Evolutionary conservation across 2,113 vertebrate genomes (phyloP), one percentile per base, ranked within the genome.

Genomic region (Otolemur garnettii): DNA sequence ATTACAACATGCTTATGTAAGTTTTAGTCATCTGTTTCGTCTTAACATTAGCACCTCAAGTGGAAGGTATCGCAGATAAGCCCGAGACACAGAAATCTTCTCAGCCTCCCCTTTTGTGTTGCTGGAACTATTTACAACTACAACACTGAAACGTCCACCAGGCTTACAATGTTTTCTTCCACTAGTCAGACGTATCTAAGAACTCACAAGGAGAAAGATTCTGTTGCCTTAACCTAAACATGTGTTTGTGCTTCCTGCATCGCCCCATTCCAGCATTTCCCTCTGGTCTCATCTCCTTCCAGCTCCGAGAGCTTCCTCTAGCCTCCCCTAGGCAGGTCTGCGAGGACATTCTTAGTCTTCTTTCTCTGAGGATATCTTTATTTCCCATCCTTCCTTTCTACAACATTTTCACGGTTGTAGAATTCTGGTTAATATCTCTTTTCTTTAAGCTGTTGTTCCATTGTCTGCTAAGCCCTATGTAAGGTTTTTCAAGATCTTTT

Each of bases 361-460:
- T 96, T 93, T 35, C 62, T 59, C 21, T 83, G 57, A 60, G 45
- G 5, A 57, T 93, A 72, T 93, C 62, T 92, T 84, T 90, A 79
- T 62, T 66, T 72, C 62, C 35, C 26, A 42, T 78, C 18, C 42
- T 82, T 96, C 57, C 62, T 87, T n/a, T n/a, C n/a, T n/a, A n/a
- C n/a, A n/a, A 55, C 81, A 55, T 64, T 77, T 90, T 95, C 68
- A 90, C 30, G 66, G 45, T 42, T 55, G 7, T 57, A 66, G 69
- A 90, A 53, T 82, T 87, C 24, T 90, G 2, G 13, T 79, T 90
- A 80, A 87, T 57, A 59, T 22, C 45, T 75, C 26, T 87, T 92
- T 93, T 87, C 38, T 80, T 75, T 33, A 87, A 97, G 55, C 45
- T 66, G 10, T 71, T 71, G 12, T 69, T 53, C 69, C n/a, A 59